Evolutionary conservation across 1,140 invertebrate genomes (phyloP).

Genomic region (Drosophila jambulina): DNA sequence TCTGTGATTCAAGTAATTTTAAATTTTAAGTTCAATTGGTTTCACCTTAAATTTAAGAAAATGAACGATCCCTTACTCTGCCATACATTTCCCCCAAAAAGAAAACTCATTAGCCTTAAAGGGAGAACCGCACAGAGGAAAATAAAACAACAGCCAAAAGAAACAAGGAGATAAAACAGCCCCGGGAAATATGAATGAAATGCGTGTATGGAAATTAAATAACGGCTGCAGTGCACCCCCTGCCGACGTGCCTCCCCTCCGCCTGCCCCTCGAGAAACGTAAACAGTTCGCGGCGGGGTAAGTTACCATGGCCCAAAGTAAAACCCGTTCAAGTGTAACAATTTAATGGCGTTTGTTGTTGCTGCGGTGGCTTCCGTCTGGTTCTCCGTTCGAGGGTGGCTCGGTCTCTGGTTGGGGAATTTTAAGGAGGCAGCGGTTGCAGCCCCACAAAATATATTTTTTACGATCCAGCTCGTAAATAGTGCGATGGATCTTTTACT

Average conservation of each 20-base stretch:
- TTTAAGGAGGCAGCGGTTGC: slow-evolving; percentile 43
- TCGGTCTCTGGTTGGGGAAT: slow-evolving; percentile 1
- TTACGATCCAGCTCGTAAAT: slow-evolving; percentile 49
- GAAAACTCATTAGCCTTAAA: slow-evolving; percentile 21
- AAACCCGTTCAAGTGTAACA: slow-evolving; percentile 84
- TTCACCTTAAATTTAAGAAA: neutral
- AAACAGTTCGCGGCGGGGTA: slow-evolving; percentile 49
- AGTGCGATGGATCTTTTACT: slow-evolving; percentile 42
- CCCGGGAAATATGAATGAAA: slow-evolving; percentile 67
- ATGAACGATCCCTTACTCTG: neutral
- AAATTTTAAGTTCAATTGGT: neutral
- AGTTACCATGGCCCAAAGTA: slow-evolving; percentile 77
- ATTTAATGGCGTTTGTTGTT: slow-evolving; percentile 81
- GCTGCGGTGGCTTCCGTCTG: slow-evolving; percentile 21
- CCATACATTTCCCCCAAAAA: neutral
- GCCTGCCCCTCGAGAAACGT: slow-evolving; percentile 14
- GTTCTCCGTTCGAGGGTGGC: slow-evolving; percentile 9
- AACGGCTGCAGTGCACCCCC: slow-evolving; percentile 38
- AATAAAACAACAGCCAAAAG: slow-evolving; percentile 38
- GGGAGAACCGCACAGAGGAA: slow-evolving; percentile 17
- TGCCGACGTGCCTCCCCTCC: neutral
- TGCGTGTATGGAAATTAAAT: slow-evolving; percentile 81
- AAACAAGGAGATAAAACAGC: slow-evolving; percentile 32
- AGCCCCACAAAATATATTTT: slow-evolving; percentile 47
- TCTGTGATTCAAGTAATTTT: neutral